Evolutionary conservation across 2,888 invertebrate species (phyloP), one percentile per base, ranked within the genome.

Genomic region (Troides oblongomaculatus): DNA sequence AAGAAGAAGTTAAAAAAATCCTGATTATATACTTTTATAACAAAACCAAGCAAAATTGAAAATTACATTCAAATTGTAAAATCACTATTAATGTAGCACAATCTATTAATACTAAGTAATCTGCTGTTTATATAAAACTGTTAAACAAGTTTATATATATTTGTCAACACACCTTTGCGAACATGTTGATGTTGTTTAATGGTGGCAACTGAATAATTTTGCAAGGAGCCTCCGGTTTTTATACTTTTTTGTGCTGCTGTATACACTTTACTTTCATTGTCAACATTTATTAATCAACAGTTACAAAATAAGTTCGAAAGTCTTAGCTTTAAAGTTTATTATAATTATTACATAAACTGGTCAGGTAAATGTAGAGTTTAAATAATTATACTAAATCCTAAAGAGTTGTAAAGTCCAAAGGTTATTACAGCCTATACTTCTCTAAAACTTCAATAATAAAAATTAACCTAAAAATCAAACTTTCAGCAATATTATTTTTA

Each of bases 121-220:
- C 5, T 2, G 30, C 30, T 30, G 30, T 30, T 30, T 30, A 39
- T 39, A 39, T 39, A 39, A 39, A 39, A 39, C 1, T 39, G 7
- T 39, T 10, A 10, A 39, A 7, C 10, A 39, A 39, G 39, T 39
- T 39, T 39, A 39, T 7, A 39, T 18, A 59, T 14, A 30, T 43
- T 57, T 23, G 36, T 70, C 25, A 78, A 87, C 88, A 81, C 82
- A 92, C 92, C 92, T 92, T 92, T 79, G 92, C 89, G 92, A 87
- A 92, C 92, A 92, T 92, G 92, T 91, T 92, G 87, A 81, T 89
- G 81, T 83, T 85, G 82, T 80, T 66, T 85, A 86, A 82, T 81
- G 89, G 87, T 90, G 92, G 91, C 77, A 91, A 92, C 92, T 92
- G 92, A 92, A 91, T 92, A 92, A 87, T 90, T 85, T 89, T 78